Evolutionary conservation across 2,113 vertebrate species (phyloP).

Genomic region (Uria lomvia): DNA sequence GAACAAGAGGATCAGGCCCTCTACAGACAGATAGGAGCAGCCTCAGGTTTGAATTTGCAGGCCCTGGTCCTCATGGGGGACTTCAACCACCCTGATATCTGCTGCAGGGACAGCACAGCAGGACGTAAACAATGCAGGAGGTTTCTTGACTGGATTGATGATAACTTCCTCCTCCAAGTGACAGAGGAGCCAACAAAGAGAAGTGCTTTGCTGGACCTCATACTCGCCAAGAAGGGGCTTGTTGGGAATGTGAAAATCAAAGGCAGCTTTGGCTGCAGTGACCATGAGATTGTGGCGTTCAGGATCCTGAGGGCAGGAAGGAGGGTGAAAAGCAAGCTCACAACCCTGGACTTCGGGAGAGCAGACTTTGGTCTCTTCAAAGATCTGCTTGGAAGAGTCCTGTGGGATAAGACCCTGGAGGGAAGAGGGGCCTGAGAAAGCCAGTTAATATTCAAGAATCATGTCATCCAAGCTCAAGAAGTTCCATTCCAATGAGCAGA

Average conservation of each 20-base stretch:
- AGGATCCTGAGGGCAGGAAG: neutral
- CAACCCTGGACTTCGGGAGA: neutral
- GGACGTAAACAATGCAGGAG: neutral
- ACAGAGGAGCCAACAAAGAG: neutral
- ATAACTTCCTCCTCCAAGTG: neutral
- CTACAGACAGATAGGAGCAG: neutral
- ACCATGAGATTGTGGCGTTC: neutral
- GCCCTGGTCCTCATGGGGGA: neutral
- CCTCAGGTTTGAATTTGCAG: neutral
- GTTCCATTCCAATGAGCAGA: neutral
- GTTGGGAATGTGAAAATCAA: neutral
- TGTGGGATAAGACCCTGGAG: neutral
- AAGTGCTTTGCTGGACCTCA: neutral
- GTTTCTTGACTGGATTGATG: neutral
- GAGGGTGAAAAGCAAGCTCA: neutral
- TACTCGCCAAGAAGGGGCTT: neutral
- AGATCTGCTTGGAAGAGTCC: neutral
- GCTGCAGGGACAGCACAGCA: neutral
- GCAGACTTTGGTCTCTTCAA: neutral
- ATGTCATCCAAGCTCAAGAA: neutral
- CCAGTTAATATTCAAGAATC: neutral
- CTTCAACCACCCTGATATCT: neutral
- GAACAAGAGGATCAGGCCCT: neutral
- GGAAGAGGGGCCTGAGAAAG: neutral
- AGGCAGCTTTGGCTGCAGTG: neutral